Base-by-base conservation (phyloP, 1,140 invertebrate species). In the Bicyclus anynana region DNA sequence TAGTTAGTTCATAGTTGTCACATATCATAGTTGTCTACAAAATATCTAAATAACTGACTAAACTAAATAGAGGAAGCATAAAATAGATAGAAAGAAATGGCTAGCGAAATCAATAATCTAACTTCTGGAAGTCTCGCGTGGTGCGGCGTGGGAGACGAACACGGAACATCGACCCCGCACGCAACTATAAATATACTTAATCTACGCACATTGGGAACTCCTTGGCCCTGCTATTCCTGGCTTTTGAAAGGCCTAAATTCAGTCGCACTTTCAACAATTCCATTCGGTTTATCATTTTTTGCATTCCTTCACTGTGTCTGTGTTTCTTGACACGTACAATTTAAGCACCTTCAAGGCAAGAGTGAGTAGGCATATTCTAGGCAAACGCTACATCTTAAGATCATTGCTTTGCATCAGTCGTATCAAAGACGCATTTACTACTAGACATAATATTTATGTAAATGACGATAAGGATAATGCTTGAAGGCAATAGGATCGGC, bases 121-220 rank as follows among this genome's bases (percentile, higher is more conserved):
- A 29, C 33, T 29, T 16, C n/a, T 38, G 48, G 18, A 35, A 18
- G n/a, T 53, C 50, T 44, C 5, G 5, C 5, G 29, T 50, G 48
- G 51, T 53, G 49, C 47, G 21, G 40, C 57, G 62, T 67, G 75
- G 58, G 58, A 60, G 52, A 60, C 5, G 46, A 18, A 37, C 23
- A 50, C 58, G 58, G 37, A 77, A 75, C 83, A 66, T 80, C 81
- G 82, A 87, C 84, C 84, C 84, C 82, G 80, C 66, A 61, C 68
- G 69, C 71, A 67, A 73, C 84, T 87, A 87, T 83, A 84, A 87
- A 87, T 87, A 87, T 67, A 74, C 69, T 72, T 74, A 77, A 80
- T 81, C 72, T 80, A 82, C 72, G 65, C 77, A 74, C 61, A 55
- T 71, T 57, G 61, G 67, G 66, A 72, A 74, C 66, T 72, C 68